Percentiles rank a stretch among this genome's conserved stretches.
Evolutionary conservation across 2,888 invertebrate species (phyloP).

Genomic region (Diploptera punctata): DNA sequence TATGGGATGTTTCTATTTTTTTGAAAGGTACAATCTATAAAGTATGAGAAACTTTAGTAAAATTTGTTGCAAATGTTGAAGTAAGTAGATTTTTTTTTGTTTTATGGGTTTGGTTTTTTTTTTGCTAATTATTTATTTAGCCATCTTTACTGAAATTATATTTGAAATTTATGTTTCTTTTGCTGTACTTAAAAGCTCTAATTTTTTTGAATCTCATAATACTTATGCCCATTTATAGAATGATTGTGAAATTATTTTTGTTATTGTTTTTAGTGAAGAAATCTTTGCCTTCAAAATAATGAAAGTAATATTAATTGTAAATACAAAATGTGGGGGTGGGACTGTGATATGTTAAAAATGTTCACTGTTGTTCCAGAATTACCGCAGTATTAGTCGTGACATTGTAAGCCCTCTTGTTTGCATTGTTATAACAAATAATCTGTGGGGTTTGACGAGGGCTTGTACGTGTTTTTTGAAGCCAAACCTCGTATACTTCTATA

Average conservation of each 20-base stretch:
- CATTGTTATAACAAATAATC: no score
- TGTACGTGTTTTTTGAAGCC: no score
- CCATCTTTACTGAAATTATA: not conserved
- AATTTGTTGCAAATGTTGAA: no score
- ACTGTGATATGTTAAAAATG: not conserved
- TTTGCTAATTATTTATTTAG: no score
- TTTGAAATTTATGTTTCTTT: not conserved
- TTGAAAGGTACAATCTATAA: not conserved
- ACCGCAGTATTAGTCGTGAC: not conserved
- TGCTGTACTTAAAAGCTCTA: not conserved
- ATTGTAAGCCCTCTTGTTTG: no score
- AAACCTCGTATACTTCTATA: no score
- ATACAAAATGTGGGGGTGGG: not conserved
- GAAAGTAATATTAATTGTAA: conserved; percentile 8
- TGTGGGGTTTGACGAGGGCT: no score
- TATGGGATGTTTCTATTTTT: conserved; percentile 1
- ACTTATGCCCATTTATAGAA: not conserved
- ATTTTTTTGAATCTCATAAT: not conserved
- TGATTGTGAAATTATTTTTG: not conserved
- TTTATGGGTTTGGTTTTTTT: no score
- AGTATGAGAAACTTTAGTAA: not conserved
- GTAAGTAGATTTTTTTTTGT: no score
- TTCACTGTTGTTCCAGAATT: not conserved
- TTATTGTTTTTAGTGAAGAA: not conserved
- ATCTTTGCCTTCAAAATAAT: conserved; percentile 2